Evolutionary conservation across 2,113 vertebrate species (phyloP).

Genomic region (Cheilinus undulatus): DNA sequence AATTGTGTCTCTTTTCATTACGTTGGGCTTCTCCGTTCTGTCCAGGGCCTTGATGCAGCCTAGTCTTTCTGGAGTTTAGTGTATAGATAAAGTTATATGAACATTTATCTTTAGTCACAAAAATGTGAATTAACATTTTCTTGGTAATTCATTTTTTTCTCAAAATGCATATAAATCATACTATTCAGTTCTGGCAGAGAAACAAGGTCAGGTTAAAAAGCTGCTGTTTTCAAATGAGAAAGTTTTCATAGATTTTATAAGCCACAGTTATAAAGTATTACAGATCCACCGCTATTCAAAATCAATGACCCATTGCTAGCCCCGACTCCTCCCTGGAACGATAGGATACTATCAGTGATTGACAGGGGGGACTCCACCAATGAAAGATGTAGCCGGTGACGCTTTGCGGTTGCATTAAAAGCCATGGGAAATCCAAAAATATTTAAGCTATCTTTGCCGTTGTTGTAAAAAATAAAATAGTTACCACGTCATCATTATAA

Average conservation of each 20-base stretch:
- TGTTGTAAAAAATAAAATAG: not conserved
- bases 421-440: not conserved
- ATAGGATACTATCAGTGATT: not conserved
- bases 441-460: not conserved
- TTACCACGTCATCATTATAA: not conserved
- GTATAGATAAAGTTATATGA: too few species aligned
- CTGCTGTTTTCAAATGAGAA: too few species aligned
- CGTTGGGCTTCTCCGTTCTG: too few species aligned
- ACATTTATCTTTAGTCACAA: too few species aligned
- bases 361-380: conserved; percentile 16
- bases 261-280: not conserved
- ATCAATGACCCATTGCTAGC: not conserved
- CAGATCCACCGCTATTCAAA: not conserved
- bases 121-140: too few species aligned
- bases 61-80: too few species aligned
- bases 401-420: not conserved
- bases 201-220: too few species aligned
- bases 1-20: conserved; percentile 13
- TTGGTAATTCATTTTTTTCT: too few species aligned
- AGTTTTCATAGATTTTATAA: not conserved
- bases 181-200: too few species aligned
- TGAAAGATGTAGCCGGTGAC: not conserved
- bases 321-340: not conserved
- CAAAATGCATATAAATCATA: too few species aligned
- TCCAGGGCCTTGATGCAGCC: too few species aligned